Evolutionary conservation across 2,113 vertebrate genomes (phyloP), one percentile per base, ranked within the genome.

Genomic region (Alosa alosa): DNA sequence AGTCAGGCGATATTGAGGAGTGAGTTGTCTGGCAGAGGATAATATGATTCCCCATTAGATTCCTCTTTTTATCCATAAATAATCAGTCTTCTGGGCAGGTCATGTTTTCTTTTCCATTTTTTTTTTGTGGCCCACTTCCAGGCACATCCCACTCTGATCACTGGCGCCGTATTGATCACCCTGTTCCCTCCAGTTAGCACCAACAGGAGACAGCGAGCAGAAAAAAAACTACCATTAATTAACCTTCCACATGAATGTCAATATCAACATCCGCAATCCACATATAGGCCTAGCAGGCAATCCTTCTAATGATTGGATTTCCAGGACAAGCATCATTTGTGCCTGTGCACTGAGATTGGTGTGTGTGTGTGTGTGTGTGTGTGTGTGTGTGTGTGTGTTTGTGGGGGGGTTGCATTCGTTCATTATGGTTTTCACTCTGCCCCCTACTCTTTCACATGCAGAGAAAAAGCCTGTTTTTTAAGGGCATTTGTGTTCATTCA

Each of bases 401-500:
- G 44, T 39, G 25, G 8, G 36, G 39, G 31, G 55, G 36, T 17
- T 1, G 78, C 75, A 83, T 64, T 39, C 25, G 36, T 81, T 36
- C 50, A 87, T 78, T 83, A 89, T 90, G 88, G 92, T 94, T 92
- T 93, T 93, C 92, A 78, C 31, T 78, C 72, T 92, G 93, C 92
- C 89, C 90, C 91, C 41, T 44, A 90, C 94, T 93, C 92, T 93
- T 95, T 95, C 93, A 94, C 92, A 93, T 90, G 78, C 89, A 91
- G 89, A 91, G 90, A 94, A 93, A 83, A 93, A 92, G 90, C 88
- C 86, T 81, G 81, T 84, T 91, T 92, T 93, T 92, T 87, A 89
- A 89, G 89, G 89, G 92, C 92, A 90, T 91, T 88, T 87, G 89
- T 83, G 82, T 91, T 90, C 90, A 92, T 95, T 94, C 91, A 94